These are phyloP conservation scores for Petrocephalus microphthalmus DNA, from an alignment of 2,113 vertebrate species.

Conservation along the genomic window DNA sequence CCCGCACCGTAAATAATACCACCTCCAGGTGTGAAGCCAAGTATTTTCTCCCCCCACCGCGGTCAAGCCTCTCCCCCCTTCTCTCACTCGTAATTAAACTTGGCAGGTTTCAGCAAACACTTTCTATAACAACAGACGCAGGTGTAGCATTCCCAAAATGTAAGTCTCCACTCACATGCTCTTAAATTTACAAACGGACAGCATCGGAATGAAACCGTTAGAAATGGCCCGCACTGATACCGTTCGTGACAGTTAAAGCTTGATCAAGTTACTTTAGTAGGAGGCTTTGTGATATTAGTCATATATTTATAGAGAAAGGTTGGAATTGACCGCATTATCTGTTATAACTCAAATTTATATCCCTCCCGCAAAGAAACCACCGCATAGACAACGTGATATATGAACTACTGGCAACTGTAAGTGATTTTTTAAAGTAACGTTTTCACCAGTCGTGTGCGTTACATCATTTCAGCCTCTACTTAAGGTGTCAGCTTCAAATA, in stretches of 20 bases:
- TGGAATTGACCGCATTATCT: neutral
- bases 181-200: neutral
- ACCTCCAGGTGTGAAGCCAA: conserved; percentile 36
- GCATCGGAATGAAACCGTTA: conserved; percentile 6
- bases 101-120: neutral
- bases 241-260: conserved; percentile 39
- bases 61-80: neutral
- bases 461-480: conserved; percentile 45
- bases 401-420: neutral
- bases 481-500: conserved; percentile 48
- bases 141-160: neutral
- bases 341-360: conserved; percentile 13
- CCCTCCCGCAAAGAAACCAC: neutral
- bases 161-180: neutral
- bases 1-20: conserved; percentile 34
- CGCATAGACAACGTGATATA: neutral
- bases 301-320: neutral
- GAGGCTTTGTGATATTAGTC: neutral
- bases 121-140: neutral
- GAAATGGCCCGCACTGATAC: neutral
- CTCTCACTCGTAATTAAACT: neutral
- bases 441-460: neutral
- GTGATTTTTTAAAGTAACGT: conserved; percentile 4
- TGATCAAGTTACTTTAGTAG: conserved; percentile 2
- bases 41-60: no score